Percentiles rank a stretch among this genome's conserved stretches.
Evolutionary conservation across 35 echinoderm and acorn worm species (phyloP).

Genomic region (Acanthaster planci): DNA sequence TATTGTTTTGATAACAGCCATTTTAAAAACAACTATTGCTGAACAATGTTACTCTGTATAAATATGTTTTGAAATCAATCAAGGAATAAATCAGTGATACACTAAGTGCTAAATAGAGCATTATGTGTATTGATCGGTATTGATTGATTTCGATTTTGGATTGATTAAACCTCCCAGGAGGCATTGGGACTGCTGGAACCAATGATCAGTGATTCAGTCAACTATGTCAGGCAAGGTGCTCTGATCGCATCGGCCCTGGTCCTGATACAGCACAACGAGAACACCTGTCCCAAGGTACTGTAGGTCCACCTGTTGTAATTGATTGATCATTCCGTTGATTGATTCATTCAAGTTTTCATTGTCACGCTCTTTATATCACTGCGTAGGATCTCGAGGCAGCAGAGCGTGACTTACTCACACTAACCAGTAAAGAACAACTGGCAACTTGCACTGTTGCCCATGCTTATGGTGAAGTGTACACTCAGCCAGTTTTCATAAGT

Average conservation of each 20-base stretch:
- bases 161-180: slow-evolving; percentile 59
- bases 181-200: slow-evolving; percentile 85
- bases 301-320: not conserved
- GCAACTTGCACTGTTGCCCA: too few relatives aligned
- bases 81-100: not conserved
- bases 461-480: too few relatives aligned
- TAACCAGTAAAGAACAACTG: too few relatives aligned
- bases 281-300: slow-evolving; percentile 93
- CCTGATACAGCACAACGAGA: slow-evolving; percentile 90
- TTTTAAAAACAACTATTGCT: too few relatives aligned
- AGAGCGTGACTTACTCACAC: too few relatives aligned
- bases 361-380: too few relatives aligned
- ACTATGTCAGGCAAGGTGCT: slow-evolving; percentile 92
- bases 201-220: slow-evolving; percentile 96
- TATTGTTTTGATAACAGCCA: too few relatives aligned
- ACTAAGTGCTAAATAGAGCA: not conserved
- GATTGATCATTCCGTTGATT: not conserved
- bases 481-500: too few relatives aligned
- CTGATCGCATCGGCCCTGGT: slow-evolving; percentile 92
- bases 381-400: too few relatives aligned
- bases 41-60: too few relatives aligned
- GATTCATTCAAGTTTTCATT: not conserved
- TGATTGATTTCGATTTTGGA: not conserved
- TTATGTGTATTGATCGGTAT: not conserved
- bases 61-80: too few relatives aligned